Evolutionary conservation across 2,797 vertebrate genomes (phyloP), one percentile per base, ranked within the genome.

Genomic region (Botia almorhae): DNA sequence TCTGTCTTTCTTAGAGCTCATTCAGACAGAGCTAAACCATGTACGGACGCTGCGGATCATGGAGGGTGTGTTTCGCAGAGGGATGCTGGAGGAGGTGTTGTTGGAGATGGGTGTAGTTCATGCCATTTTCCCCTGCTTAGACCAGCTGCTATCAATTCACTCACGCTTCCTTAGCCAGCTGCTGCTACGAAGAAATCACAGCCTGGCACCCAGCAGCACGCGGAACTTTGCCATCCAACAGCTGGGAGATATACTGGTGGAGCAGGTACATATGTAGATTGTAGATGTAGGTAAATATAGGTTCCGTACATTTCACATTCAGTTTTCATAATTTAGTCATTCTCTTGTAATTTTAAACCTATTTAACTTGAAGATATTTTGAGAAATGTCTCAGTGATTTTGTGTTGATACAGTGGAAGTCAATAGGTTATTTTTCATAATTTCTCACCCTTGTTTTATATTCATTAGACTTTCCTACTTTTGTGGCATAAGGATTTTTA

Each of bases 21-120:
- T 98, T 83, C 97, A 97, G 90, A 98, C 96, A 0, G 97, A 98
- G 90, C 86, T 97, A 43, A 96, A 97, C 88, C 96, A 98, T 0
- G 93, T 98, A 75, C 92, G 95, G 16, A 98, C 97, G 0, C 90
- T 98, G 88, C 94, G 95, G 82, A 97, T 98, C 87, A 97, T 98
- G 96, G 95, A 94, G 1, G 90, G 92, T 14, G 92, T 98, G 74
- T 98, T 96, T 86, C 93, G 95, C 19, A 93, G 93, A 69, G 95
- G 95, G 7, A 95, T 98, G 96, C 90, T 96, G 84, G 96, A 97
- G 29, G 97, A 98, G 80, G 92, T 97, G 60, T 92, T 96, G 90
- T 74, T 97, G 82, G 96, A 97, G 12, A 93, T 91, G 0, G 90
- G 86, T 8, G 87, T 91, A 0, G 95, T 95, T 7, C 93, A 97